phyloP scores from a whole-genome alignment of 2,113 vertebrate genomes.

The Cyprinodon brontotheroides region DNA sequence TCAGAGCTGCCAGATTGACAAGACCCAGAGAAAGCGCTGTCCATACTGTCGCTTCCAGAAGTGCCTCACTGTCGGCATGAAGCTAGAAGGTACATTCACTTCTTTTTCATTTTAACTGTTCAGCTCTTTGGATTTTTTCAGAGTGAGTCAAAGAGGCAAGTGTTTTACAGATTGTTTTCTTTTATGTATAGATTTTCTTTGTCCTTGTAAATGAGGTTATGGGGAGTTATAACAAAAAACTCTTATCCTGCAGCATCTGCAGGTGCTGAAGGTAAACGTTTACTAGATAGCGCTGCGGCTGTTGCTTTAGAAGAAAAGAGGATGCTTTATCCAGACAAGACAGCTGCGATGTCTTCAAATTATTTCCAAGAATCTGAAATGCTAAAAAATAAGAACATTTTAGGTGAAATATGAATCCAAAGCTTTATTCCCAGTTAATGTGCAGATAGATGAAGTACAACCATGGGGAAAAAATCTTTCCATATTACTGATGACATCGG shows the following conservation, averaged over 20 bases:
- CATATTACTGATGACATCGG: no score
- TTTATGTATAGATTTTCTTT: conserved; percentile 4
- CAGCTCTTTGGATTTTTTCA: conserved; percentile 3
- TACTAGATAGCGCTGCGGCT: conserved; percentile 12
- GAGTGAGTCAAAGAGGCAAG: not conserved
- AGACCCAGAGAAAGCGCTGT: conserved; percentile 97
- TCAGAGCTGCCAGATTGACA: conserved; percentile 99
- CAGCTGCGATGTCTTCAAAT: not conserved
- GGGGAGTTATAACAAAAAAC: not conserved
- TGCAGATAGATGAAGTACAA: no score
- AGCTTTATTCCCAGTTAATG: no score
- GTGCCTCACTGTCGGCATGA: conserved; percentile 98
- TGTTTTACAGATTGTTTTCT: conserved; percentile 1
- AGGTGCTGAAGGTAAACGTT: conserved; percentile 1
- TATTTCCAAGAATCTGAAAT: not conserved
- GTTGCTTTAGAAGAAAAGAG: conserved; percentile 1
- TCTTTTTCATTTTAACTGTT: conserved; percentile 7
- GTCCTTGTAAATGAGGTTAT: not conserved
- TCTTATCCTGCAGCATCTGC: not conserved
- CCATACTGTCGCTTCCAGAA: conserved; percentile 99
- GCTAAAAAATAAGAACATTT: not conserved
- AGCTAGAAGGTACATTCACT: conserved; percentile 91
- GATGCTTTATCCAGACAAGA: conserved; percentile 5
- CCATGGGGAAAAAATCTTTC: no score
- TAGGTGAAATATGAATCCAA: not conserved